Evolutionary conservation across 2,797 vertebrate genomes (phyloP), one percentile per base, ranked within the genome.

Genomic region (Poeciliopsis infans): DNA sequence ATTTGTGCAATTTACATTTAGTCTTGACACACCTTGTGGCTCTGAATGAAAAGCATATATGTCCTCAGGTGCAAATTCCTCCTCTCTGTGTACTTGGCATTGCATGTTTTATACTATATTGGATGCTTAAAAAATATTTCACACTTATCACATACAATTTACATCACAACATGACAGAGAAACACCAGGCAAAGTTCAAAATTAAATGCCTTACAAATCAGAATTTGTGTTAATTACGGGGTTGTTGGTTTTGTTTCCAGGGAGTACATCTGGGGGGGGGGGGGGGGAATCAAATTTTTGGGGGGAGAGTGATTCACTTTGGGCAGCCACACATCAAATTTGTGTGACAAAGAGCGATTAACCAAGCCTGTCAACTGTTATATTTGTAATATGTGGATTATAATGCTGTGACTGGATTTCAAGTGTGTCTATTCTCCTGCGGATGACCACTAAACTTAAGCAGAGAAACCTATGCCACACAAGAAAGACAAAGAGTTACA

Each of bases 401-500:
- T 91, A 87, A 91, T 86, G 86, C 93, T 87, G 83, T 83, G 91
- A 86, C 81, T 82, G 85, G 76, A 79, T 91, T 85, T 88, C 53
- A 75, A 83, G 86, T 83, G 80, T 81, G 74, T 77, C 82, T 77
- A 78, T 92, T 91, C 88, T 88, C 74, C 76, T 66, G 70, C 68
- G 83, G 92, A 87, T 95, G 95, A 95, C 94, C 95, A 94, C 92
- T 94, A 83, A 93, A 93, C 93, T 94, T 90, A 91, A 94, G 93
- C 92, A 86, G 87, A 92, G 92, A 89, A 95, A 95, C 94, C 94
- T 94, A 90, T 94, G 92, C 93, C 95, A 94, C 95, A 95, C 95
- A 94, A 95, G 94, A 94, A 90, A 95, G 91, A 96, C 95, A 95
- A 96, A 96, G 95, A 95, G 95, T 96, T 96, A 95, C 96, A 96